Evolutionary conservation across 2,113 vertebrate species (phyloP).

Genomic region (Pyxicephalus adspersus): DNA sequence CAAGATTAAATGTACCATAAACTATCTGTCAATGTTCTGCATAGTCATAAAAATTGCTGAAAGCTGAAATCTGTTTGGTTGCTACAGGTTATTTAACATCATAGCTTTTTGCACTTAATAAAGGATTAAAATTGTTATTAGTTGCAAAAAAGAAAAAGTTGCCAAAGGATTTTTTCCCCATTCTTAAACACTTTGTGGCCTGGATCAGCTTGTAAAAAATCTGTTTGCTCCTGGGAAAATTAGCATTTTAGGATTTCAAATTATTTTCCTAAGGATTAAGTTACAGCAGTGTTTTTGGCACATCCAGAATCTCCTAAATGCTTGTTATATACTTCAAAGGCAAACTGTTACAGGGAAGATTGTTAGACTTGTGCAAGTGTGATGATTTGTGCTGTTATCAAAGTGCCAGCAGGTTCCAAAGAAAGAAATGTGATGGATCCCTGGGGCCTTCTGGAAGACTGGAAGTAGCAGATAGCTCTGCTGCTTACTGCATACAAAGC

Average conservation of each 20-base stretch:
- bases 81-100: no score
- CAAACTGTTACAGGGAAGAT: conserved; percentile 53
- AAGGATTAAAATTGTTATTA: background rate
- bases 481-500: conserved; percentile 31
- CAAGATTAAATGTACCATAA: no score
- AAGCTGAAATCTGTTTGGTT: no score
- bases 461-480: conserved; percentile 44
- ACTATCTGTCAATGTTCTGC: no score
- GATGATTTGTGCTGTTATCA: conserved; percentile 55
- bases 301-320: conserved; percentile 51
- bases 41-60: no score
- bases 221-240: conserved; percentile 30
- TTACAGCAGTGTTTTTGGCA: conserved; percentile 48
- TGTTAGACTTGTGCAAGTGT: conserved; percentile 53
- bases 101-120: no score
- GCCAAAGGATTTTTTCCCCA: background rate
- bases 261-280: conserved; percentile 48
- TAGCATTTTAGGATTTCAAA: conserved; percentile 34
- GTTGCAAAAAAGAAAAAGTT: background rate
- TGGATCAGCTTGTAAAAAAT: conserved; percentile 22
- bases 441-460: conserved; percentile 47
- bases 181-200: conserved; percentile 27
- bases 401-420: conserved; percentile 54
- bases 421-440: conserved; percentile 51
- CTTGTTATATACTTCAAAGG: conserved; percentile 56